Base-by-base conservation (phyloP, 2,113 vertebrate genomes). In the Syngnathus scovelli region DNA sequence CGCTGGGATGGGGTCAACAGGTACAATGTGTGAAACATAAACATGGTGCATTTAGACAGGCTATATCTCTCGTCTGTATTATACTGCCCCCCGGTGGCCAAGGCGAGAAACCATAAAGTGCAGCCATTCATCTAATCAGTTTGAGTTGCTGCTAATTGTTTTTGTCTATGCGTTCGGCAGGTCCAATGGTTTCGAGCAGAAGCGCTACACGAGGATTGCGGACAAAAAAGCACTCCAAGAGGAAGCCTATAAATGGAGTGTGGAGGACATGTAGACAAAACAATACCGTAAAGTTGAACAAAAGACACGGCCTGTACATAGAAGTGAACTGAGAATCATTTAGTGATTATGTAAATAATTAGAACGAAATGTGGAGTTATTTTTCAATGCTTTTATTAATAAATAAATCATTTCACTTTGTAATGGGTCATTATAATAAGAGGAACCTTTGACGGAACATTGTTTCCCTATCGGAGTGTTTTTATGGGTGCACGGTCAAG, bases 1-100 rank as follows among this genome's bases (percentile, higher is more conserved):
- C 96, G 95, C 73, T 99, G 97, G 97, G 97, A 99, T 13, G 97
- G 97, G 2, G 93, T 95, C 59, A 93, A 99, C 89, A 95, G 97
- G 97, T 98, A 86, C 18, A 49, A 8, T 63, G 8, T 36, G 9
- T 64, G 23, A 63, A 33, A 64, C n/a, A 46, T 19, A 39, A 11
- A 6, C 54, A 56, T 11, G 41, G 41, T 41, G 41, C 41, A 41
- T 41, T 41, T 41, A 43, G 10, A 12, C 1, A 43, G 11, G 41
- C 41, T 11, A 43, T 43, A 43, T 43, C 41, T 43, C 41, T 18
- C 16, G 44, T 48, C 44, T 18, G 15, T 18, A 48, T 48, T 48
- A 16, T 48, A 48, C 44, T 48, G 44, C 15, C 15, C 44, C 44
- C 41, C 1, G 8, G 41, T 43, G 41, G 41, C 41, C 44, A 18